phyloP scores from a whole-genome alignment of 2,113 vertebrate genomes.

The Oryzias javanicus region DNA sequence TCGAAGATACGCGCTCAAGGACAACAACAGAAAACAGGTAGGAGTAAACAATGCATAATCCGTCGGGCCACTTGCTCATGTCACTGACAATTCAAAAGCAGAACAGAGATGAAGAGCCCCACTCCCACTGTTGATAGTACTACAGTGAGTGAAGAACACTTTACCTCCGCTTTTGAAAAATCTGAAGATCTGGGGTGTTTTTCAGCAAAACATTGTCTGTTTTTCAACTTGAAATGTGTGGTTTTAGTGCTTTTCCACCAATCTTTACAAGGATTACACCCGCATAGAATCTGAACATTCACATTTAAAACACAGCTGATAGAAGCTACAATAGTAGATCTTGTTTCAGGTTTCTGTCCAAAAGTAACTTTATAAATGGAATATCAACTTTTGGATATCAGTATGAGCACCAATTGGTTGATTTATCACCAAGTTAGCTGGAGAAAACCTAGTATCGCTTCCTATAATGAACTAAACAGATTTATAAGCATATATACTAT shows the following conservation, averaged over 20 bases:
- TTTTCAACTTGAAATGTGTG: neutral
- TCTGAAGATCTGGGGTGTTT: slow-evolving; percentile 17
- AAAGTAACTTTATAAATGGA: no score
- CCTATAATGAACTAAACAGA: no score
- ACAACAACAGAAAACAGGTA: slow-evolving; percentile 28
- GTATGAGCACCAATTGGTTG: no score
- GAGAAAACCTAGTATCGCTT: no score
- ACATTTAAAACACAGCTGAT: no score
- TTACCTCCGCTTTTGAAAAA: slow-evolving; percentile 14
- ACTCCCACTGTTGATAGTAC: neutral
- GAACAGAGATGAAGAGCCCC: slow-evolving; percentile 19
- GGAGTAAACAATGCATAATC: slow-evolving; percentile 38
- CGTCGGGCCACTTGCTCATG: slow-evolving; percentile 7
- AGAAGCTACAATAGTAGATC: no score
- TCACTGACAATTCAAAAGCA: slow-evolving; percentile 22
- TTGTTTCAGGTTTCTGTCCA: no score
- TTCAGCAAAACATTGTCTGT: slow-evolving; percentile 3
- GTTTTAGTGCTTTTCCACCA: neutral
- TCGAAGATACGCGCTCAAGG: slow-evolving; percentile 35
- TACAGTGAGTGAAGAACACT: slow-evolving; percentile 16
- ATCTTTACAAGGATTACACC: no score
- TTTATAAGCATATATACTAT: no score
- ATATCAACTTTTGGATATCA: no score
- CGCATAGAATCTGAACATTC: no score
- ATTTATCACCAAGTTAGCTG: no score